phyloP scores from a whole-genome alignment of 2,797 vertebrate species.

The Malurus leucopterus region DNA sequence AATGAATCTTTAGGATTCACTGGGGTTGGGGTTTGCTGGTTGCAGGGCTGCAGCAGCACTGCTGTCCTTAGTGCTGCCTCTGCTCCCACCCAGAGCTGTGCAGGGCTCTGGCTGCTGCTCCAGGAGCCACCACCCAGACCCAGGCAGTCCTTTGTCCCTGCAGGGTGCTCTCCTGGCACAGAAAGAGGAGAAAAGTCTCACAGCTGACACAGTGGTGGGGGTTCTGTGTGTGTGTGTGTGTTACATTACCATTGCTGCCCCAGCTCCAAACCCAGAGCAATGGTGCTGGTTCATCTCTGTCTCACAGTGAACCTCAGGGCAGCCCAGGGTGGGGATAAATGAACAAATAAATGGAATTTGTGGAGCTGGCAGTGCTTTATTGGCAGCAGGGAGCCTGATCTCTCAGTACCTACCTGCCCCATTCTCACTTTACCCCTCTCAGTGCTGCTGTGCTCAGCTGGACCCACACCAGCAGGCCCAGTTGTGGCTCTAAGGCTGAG shows the following conservation, averaged over 20 bases:
- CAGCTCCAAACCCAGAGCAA: not conserved
- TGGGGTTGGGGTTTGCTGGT: not conserved
- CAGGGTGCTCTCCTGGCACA: not conserved
- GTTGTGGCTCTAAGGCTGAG: not conserved
- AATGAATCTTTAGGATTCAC: not conserved
- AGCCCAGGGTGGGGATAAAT: not conserved
- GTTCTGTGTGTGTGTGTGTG: not conserved
- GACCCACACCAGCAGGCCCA: not conserved
- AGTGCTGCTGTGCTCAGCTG: not conserved
- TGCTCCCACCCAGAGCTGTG: not conserved
- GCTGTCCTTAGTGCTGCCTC: not conserved
- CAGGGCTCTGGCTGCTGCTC: not conserved
- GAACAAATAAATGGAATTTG: not conserved
- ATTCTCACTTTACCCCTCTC: not conserved
- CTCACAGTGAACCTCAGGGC: not conserved
- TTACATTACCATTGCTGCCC: not conserved
- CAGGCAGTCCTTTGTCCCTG: not conserved
- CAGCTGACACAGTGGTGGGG: rapidly evolving
- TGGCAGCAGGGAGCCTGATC: not conserved
- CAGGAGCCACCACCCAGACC: rapidly evolving
- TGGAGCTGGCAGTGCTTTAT: not conserved
- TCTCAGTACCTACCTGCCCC: not conserved
- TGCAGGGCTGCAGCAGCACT: not conserved
- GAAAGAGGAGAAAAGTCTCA: not conserved
- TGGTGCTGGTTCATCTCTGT: not conserved